Evolutionary conservation across 30 jellyfish, hydroid and myxozoan species (phyloP).

Genomic region (Haliclystus octoradiatus): DNA sequence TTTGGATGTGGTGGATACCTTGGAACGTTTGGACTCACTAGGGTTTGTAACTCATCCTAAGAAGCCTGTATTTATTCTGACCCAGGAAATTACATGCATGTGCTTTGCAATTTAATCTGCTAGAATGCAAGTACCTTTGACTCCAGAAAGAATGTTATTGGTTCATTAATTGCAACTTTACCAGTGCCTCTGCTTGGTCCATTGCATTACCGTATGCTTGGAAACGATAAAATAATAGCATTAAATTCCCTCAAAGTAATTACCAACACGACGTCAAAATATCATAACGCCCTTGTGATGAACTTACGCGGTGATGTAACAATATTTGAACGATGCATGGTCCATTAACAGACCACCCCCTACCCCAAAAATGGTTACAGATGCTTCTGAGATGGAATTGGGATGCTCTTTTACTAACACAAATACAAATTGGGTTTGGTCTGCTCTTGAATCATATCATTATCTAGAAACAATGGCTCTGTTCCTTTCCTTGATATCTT

Average conservation of each 20-base stretch:
- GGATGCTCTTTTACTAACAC: neutral
- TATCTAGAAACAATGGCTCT: neutral
- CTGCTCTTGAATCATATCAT: neutral
- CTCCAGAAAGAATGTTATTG: conserved; percentile 11
- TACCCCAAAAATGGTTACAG: neutral
- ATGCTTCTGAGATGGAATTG: neutral
- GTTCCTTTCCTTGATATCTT: neutral
- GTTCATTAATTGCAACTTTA: conserved; percentile 7
- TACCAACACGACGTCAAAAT: conserved; percentile 1
- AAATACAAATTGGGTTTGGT: neutral
- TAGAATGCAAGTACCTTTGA: conserved; percentile 3
- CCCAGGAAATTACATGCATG: conserved; percentile 1
- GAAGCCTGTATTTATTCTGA: conserved; percentile 5
- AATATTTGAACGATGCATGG: neutral
- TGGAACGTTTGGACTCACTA: conserved; percentile 10
- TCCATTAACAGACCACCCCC: neutral
- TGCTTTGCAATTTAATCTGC: conserved; percentile 22
- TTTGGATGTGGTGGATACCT: neutral
- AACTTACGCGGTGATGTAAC: conserved; percentile 4
- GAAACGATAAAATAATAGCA: conserved; percentile 1
- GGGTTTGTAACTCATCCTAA: conserved; percentile 23
- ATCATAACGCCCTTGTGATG: conserved; percentile 2
- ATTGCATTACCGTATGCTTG: conserved; percentile 31
- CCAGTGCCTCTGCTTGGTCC: conserved; percentile 32
- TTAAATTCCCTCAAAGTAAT: conserved; percentile 2